A percentile compares a stretch with the other conserved stretches of the same genome.
Conservation (phyloP, 2,797 vertebrate species). For the Typhlichthys eigenmanni region DNA sequence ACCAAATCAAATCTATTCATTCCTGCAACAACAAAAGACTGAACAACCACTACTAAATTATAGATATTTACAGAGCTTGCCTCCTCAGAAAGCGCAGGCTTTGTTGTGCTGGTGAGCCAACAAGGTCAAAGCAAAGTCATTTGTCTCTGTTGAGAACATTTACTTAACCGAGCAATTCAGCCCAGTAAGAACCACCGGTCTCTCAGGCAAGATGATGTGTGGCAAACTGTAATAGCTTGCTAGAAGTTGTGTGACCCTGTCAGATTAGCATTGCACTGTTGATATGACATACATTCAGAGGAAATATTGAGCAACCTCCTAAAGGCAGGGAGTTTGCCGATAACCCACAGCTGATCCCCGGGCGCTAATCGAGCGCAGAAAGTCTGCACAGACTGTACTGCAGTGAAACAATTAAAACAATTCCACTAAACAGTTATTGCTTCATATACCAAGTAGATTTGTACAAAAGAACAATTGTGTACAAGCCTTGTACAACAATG, state of each 20-base stretch:
- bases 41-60: slow-evolving; percentile 32
- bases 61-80: slow-evolving; percentile 20
- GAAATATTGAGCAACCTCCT: slow-evolving; percentile 19
- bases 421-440: too few species aligned
- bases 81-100: slow-evolving; percentile 42
- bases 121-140: slow-evolving; percentile 67
- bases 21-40: slow-evolving; percentile 16
- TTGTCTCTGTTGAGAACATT: slow-evolving; percentile 70
- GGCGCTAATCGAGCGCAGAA: slow-evolving; percentile 3
- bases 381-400: slow-evolving; percentile 3
- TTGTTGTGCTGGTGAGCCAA: slow-evolving; percentile 52
- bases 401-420: slow-evolving; percentile 2
- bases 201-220: slow-evolving; percentile 50
- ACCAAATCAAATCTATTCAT: slow-evolving; percentile 33
- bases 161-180: slow-evolving; percentile 64
- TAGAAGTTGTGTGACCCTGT: slow-evolving; percentile 28
- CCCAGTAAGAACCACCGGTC: slow-evolving; percentile 58
- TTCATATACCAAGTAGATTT: too few species aligned
- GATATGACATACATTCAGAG: slow-evolving; percentile 41
- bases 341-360: slow-evolving; percentile 18
- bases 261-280: slow-evolving; percentile 56
- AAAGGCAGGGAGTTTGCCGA: slow-evolving; percentile 3
- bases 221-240: slow-evolving; percentile 58
- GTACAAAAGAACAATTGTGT: too few species aligned
- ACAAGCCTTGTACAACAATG: too few species aligned